Base-by-base conservation (phyloP, 2,113 vertebrate species). In the Pavo muticus region DNA sequence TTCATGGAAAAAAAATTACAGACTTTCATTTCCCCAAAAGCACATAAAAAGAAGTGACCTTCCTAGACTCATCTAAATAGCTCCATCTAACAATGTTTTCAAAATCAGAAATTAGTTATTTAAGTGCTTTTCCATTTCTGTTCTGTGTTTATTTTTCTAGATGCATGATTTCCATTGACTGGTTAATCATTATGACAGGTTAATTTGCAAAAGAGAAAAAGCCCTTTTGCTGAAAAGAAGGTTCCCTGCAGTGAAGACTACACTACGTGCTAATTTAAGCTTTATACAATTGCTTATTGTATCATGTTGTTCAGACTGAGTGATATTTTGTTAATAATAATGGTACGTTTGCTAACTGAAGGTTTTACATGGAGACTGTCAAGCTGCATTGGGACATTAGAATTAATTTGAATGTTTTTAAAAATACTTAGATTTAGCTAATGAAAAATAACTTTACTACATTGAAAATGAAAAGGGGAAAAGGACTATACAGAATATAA, bases 171-270 rank as follows among this genome's bases (percentile, higher is more conserved):
- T 80, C 45, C 32, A 23, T 30, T 87, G 65, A 45, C 68, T 86
- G 44, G 29, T 87, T 90, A 88, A 57, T 90, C 56, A 30, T 86
- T 84, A 84, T 68, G 73, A 76, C 48, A 88, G n/a, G n/a, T 54
- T 86, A 63, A 93, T 92, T 90, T 90, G 45, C 64, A 67, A 82
- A 84, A 73, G 64, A 86, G 52, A 37, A 44, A 83, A 88, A 70
- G 13, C 17, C 11, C 0, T 0, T 57, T 78, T 91, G 69, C 48
- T 70, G 68, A 11, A 57, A 54, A 79, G 25, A 50, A 45, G 2
- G 25, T 21, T 80, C 5, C 39, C 85, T 79, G 27, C 60, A 84
- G 50, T 73, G 17, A 69, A 87, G 54, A 65, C 59, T 83, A 44
- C 17, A 10, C 63, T 18, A 8, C 35, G 2, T 50, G 16, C 29